Evolutionary conservation across 2,113 vertebrate genomes (phyloP), one percentile per base, ranked within the genome.

Genomic region (Galeopterus variegatus): DNA sequence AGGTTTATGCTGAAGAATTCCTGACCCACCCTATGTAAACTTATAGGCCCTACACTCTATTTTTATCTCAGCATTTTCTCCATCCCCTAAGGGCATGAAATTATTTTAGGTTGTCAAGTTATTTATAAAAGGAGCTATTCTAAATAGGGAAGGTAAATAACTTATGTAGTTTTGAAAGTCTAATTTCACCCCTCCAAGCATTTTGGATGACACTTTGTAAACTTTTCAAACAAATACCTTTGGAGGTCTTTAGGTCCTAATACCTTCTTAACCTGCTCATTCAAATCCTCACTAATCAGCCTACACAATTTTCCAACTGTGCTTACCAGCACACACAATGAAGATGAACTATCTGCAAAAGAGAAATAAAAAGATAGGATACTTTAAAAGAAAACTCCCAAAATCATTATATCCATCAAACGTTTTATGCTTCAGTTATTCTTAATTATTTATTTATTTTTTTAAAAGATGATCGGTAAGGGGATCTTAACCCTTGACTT

Each of bases 161-260:
- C 17, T 62, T 88, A 54, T 1, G 45, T 79, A 73, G 48, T 82
- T 84, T 90, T 73, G 6, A 36, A 79, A 81, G 67, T 76, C 48
- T 94, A 80, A 86, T 96, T 82, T 80, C 6, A 85, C 18, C 13
- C 76, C 14, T 75, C 18, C n/a, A 88, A 64, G 33, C 8, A 91
- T 45, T 92, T 26, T 64, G 58, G 33, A 60, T 31, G 60, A 64
- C 36, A 94, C 28, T 72, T 52, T 79, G 36, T 24, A 82, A 64
- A 69, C 36, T 84, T 72, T 76, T 14, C 56, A 96, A 79, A 93
- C 75, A 96, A 94, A 70, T 98, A 99, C 99, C 99, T 99, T 97
- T 99, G 98, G 33, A 99, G 98, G 90, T 99, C 99, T 26, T 98
- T 97, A 0, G 98, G 99, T 93, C 98, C 99, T 95, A 99, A 98